These are phyloP conservation scores for Taurulus bubalis DNA, from an alignment of 2,113 vertebrate genomes.

Conservation along the genomic window DNA sequence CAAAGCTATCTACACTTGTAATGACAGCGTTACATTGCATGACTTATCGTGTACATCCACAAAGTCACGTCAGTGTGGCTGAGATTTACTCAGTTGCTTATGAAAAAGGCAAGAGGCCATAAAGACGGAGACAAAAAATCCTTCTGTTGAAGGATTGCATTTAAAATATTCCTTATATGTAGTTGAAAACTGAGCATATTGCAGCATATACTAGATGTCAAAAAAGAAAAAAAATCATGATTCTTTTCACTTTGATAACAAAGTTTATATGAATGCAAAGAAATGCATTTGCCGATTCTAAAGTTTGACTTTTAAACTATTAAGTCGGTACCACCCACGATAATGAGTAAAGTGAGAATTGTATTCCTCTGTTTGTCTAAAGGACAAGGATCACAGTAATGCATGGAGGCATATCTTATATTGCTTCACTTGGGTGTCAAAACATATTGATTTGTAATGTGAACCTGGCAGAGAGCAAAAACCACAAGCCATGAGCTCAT, in stretches of 20 bases:
- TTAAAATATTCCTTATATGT: slow-evolving; percentile 8
- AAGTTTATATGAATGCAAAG: slow-evolving; percentile 20
- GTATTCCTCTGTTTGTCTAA: slow-evolving; percentile 33
- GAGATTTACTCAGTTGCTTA: slow-evolving; percentile 2
- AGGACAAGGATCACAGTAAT: slow-evolving; percentile 46
- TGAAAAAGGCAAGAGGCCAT: not conserved
- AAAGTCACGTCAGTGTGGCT: slow-evolving; percentile 1
- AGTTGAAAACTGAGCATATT: not conserved
- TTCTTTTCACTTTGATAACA: slow-evolving; percentile 6
- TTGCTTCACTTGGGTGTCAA: slow-evolving; percentile 64
- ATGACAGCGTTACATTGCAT: slow-evolving; percentile 27
- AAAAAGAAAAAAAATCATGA: slow-evolving; percentile 10
- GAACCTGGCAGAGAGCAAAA: slow-evolving; percentile 46
- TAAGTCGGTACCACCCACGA: not conserved
- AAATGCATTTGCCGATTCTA: not conserved
- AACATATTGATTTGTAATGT: slow-evolving; percentile 74
- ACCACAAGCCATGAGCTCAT: slow-evolving; percentile 55
- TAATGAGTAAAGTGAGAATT: slow-evolving; percentile 26
- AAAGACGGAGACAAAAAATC: not conserved
- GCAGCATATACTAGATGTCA: slow-evolving; percentile 11
- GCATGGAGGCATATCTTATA: slow-evolving; percentile 45
- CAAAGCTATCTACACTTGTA: slow-evolving; percentile 13
- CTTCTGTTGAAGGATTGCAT: slow-evolving; percentile 20
- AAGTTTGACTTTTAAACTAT: slow-evolving; percentile 8
- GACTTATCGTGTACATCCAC: slow-evolving; percentile 16